These are phyloP conservation scores for Taphrorychus bicolor DNA, from an alignment of 2,888 invertebrate species.

Conservation along the genomic window DNA sequence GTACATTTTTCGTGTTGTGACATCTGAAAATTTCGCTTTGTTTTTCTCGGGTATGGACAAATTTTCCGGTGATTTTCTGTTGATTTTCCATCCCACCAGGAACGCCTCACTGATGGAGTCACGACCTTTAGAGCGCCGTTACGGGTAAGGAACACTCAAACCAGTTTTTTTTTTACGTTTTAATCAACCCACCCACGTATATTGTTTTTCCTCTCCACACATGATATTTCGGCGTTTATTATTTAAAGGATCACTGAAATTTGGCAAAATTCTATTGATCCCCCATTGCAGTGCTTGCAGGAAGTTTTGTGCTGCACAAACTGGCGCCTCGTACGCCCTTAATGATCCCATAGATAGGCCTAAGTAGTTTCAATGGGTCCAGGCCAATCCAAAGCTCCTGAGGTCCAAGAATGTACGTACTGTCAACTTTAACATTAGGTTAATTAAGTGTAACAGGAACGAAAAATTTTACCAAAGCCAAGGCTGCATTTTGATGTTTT, in stretches of 20 bases:
- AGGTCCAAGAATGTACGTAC: too few relatives aligned
- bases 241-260: neutral
- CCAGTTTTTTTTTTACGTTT: neutral
- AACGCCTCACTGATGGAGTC: neutral
- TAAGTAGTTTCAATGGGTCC: too few relatives aligned
- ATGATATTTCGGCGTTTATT: neutral
- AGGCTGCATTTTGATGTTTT: too few relatives aligned
- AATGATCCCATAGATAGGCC: too few relatives aligned
- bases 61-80: neutral
- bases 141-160: neutral
- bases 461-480: too few relatives aligned
- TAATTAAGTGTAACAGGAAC: too few relatives aligned
- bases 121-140: neutral
- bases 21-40: conserved; percentile 12
- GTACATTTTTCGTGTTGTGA: conserved; percentile 15
- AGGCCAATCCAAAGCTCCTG: too few relatives aligned
- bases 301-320: neutral
- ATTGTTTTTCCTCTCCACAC: neutral
- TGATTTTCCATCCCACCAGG: neutral
- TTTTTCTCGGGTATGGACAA: conserved; percentile 1
- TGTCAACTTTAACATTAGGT: too few relatives aligned
- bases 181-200: conserved; percentile 2
- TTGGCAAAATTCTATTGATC: neutral
- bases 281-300: neutral
- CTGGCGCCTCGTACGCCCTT: neutral